These are phyloP conservation scores for Taeniopygia guttata DNA, from an alignment of 2,797 vertebrate genomes.

Conservation along the genomic window DNA sequence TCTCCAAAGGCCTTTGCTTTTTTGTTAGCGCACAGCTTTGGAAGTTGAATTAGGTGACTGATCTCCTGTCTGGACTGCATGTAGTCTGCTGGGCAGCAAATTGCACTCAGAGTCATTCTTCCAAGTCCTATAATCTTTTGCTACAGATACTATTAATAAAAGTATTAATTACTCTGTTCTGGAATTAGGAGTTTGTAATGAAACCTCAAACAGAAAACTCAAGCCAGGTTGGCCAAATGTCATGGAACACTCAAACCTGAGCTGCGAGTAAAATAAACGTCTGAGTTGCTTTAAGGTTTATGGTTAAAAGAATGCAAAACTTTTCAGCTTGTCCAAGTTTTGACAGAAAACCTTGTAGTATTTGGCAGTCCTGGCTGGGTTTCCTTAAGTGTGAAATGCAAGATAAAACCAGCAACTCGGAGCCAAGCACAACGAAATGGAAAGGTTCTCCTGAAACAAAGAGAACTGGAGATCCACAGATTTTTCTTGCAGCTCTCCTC, in stretches of 20 bases:
- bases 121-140: constrained; percentile 27
- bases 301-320: constrained; percentile 27
- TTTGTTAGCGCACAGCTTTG: neutral
- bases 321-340: constrained; percentile 56
- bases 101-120: neutral
- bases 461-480: neutral
- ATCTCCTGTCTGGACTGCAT: neutral
- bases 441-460: constrained; percentile 6
- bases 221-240: constrained; percentile 26
- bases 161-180: constrained; percentile 50
- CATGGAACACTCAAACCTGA: constrained; percentile 16
- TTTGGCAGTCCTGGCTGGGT: constrained; percentile 43
- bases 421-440: neutral
- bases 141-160: constrained; percentile 36
- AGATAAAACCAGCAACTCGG: neutral
- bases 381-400: constrained; percentile 45
- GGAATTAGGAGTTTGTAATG: constrained; percentile 7
- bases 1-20: neutral
- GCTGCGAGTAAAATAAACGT: neutral
- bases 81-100: neutral
- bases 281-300: constrained; percentile 43
- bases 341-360: constrained; percentile 45
- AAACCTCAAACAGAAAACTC: constrained; percentile 28
- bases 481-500: neutral
- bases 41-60: neutral